Evolutionary conservation across 2,797 vertebrate genomes (phyloP), one percentile per base, ranked within the genome.

Genomic region (Paedocypris micromegethes): DNA sequence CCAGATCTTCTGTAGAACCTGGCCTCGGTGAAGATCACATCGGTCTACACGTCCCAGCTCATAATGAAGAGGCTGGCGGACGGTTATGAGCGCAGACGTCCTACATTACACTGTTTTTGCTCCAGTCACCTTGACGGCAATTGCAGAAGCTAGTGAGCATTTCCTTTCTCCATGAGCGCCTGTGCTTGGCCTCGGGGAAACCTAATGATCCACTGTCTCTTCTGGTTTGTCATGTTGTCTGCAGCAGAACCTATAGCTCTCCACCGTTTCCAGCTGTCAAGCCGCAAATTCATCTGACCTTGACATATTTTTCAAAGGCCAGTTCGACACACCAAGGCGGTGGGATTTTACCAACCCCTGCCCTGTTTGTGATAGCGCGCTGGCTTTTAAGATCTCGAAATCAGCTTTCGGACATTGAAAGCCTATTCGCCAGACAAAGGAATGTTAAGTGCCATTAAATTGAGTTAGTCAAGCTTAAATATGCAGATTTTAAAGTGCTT

Each of bases 401-500:
- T 23, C 23, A 23, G 23, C 23, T 23, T 23, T 23, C 23, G 23
- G 23, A 23, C 23, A 23, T 23, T 23, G 23, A 23, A 23, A 23
- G 23, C 23, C 23, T 23, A 23, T 23, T 23, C 23, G 23, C 23
- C 23, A 23, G 66, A 72, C 66, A 72, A 70, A 77, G 72, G 72
- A 81, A 81, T 73, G 65, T 75, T 72, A 72, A 86, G 84, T 82
- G 84, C 78, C 81, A 23, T 78, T 80, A 85, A 85, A 89, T 88
- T 87, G 87, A 82, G 90, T 91, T 90, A 90, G 86, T 86, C 78
- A 76, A 86, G 84, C 86, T 87, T 86, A 88, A 89, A 83, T 70
- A 89, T 90, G 87, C 87, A 88, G 86, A 90, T 89, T 88, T 86
- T 87, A 89, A 88, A 90, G 86, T 90, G 87, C 88, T 90, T 90